Base-by-base conservation (phyloP, 2,113 vertebrate genomes). In the Leuciscus idus region DNA sequence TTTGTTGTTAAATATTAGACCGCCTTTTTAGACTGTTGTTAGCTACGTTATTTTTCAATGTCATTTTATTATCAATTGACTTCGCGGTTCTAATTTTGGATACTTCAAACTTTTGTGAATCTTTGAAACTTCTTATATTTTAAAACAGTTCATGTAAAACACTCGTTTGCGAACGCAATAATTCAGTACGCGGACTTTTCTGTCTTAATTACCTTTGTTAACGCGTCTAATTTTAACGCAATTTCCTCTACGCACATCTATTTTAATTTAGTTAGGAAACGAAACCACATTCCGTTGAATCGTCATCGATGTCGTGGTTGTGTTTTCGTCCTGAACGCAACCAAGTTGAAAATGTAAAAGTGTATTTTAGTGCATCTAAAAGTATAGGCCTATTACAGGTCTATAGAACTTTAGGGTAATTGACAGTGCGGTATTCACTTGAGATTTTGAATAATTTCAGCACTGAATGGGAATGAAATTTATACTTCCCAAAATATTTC, bases 151-250 rank as follows among this genome's bases (percentile, higher is more conserved):
- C 12, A 7, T 9, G 28, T 68, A 36, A 52, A 68, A 36, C 64
- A 17, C 64, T 28, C 48, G 7, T 26, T 50, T 61, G 39, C 10
- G 84, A 83, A 81, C 88, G 78, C 76, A 88, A 86, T 81, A 55
- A 33, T 78, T 23, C 84, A 73, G 75, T 87, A 39, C 6, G 26
- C 87, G 85, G 70, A 66, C 81, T 75, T 33, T 19, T 26, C 7
- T 23, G 55, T 57, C 55, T 57, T 57, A 3, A 23, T 23, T 23
- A 1, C 7, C 55, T 72, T 85, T 81, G 90, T 30, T 59, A 84
- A n/a, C 83, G 19, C 84, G 88, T 85, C 79, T 57, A 8, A 23
- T 64, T 30, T 15, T 1, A 26, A 13, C 12, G 57, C 10, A 43
- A 61, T 15, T 52, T 28, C 62, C 50, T 28, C 28, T 39, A 23